Evolutionary conservation across 1,140 invertebrate genomes (phyloP).

Genomic region (Patella vulgata): DNA sequence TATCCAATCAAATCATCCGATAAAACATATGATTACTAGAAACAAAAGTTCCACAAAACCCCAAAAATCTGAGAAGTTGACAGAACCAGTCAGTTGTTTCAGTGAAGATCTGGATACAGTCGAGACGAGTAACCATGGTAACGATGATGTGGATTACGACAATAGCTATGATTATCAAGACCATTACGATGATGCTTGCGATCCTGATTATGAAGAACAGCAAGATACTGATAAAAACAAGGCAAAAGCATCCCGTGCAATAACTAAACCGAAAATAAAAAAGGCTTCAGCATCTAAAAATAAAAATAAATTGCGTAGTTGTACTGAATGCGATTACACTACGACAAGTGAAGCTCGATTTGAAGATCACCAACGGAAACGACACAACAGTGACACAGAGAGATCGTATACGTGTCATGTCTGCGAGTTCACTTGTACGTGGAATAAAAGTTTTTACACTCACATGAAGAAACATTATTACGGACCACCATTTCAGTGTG

Average conservation of each 20-base stretch:
- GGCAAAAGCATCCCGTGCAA: slow-evolving; percentile 8
- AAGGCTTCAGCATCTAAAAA: background rate
- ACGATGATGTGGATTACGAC: slow-evolving; percentile 11
- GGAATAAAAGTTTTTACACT: slow-evolving; percentile 74
- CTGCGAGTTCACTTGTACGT: slow-evolving; percentile 75
- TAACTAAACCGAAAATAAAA: slow-evolving; percentile 9
- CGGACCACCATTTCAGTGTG: slow-evolving; percentile 75
- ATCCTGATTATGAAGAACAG: slow-evolving; percentile 14
- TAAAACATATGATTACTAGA: too few species aligned
- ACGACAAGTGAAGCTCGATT: slow-evolving; percentile 27
- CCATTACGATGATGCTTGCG: slow-evolving; percentile 8
- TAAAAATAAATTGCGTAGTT: slow-evolving; percentile 13
- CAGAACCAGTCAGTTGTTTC: too few species aligned
- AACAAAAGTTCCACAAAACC: too few species aligned
- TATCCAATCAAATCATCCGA: too few species aligned
- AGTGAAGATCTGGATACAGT: slow-evolving; percentile 31
- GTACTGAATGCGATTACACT: slow-evolving; percentile 40
- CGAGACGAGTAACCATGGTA: slow-evolving; percentile 44
- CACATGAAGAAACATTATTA: slow-evolving; percentile 75
- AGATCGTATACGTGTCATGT: slow-evolving; percentile 74
- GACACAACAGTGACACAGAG: slow-evolving; percentile 69
- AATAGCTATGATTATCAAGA: slow-evolving; percentile 13
- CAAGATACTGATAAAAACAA: slow-evolving; percentile 16
- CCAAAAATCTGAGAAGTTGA: too few species aligned
- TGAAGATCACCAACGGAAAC: slow-evolving; percentile 49